Conservation (phyloP, 2,797 vertebrate species). For the Carduelis carduelis region DNA sequence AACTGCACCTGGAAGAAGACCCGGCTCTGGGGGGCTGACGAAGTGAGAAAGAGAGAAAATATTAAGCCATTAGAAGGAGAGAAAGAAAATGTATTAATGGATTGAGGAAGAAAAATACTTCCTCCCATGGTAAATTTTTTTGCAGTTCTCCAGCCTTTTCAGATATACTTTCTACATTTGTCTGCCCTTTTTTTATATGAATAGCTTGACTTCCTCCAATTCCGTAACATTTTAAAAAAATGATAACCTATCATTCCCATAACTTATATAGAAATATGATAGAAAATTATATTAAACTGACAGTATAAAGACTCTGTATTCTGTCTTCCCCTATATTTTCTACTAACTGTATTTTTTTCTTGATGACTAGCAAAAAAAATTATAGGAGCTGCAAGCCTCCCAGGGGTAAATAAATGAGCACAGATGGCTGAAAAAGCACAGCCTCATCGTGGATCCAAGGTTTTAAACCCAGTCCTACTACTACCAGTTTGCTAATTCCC, state of each 20-base stretch:
- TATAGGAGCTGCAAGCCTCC: neutral
- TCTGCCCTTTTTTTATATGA: neutral
- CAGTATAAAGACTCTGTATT: neutral
- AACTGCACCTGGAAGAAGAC: neutral
- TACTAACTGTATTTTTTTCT: neutral
- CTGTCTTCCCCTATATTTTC: neutral
- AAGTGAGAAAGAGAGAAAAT: neutral
- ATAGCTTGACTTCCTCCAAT: neutral
- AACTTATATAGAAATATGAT: neutral
- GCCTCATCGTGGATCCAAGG: neutral
- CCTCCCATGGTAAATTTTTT: neutral
- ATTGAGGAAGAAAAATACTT: neutral
- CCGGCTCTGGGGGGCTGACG: neutral
- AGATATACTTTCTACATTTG: neutral
- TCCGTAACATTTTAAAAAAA: neutral
- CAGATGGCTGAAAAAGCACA: neutral
- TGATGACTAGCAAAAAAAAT: neutral
- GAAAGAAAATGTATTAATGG: neutral
- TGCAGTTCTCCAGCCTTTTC: neutral
- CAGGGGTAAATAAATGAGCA: neutral
- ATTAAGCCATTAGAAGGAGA: neutral
- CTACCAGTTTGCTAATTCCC: neutral
- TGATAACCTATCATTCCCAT: neutral
- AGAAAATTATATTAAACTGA: neutral
- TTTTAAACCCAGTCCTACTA: neutral